Conservation (phyloP, 2,113 vertebrate species). For the Microcebus murinus region DNA sequence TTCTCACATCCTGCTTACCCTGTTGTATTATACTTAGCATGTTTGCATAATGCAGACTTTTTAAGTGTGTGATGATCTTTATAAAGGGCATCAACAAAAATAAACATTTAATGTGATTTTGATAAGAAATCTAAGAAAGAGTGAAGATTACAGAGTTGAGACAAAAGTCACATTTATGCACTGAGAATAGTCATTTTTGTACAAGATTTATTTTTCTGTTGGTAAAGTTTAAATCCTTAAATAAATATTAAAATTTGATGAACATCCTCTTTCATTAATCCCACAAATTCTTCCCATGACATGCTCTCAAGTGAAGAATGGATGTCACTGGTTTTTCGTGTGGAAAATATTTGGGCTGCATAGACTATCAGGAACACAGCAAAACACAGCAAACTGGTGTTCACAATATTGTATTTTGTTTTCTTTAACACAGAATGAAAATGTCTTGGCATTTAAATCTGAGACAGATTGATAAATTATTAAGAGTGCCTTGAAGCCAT, state of each 20-base stretch:
- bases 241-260: neutral
- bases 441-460: slow-evolving; percentile 23
- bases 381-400: neutral
- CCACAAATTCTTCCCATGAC: neutral
- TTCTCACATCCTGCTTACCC: neutral
- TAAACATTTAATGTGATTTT: neutral
- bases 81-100: neutral
- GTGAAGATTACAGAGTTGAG: neutral
- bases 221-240: slow-evolving; percentile 12
- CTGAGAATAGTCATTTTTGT: neutral
- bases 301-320: neutral
- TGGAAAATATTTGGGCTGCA: neutral
- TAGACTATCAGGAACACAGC: neutral
- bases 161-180: neutral
- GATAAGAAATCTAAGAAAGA: neutral
- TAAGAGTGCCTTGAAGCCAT: neutral
- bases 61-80: neutral
- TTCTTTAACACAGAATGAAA: slow-evolving; percentile 24
- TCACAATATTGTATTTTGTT: neutral
- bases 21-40: neutral
- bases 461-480: slow-evolving; percentile 20
- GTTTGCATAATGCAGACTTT: neutral
- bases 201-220: neutral
- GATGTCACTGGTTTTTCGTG: neutral
- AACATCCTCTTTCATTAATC: neutral